phyloP scores from a whole-genome alignment of 2,888 invertebrate species.

The Plusia festucae region DNA sequence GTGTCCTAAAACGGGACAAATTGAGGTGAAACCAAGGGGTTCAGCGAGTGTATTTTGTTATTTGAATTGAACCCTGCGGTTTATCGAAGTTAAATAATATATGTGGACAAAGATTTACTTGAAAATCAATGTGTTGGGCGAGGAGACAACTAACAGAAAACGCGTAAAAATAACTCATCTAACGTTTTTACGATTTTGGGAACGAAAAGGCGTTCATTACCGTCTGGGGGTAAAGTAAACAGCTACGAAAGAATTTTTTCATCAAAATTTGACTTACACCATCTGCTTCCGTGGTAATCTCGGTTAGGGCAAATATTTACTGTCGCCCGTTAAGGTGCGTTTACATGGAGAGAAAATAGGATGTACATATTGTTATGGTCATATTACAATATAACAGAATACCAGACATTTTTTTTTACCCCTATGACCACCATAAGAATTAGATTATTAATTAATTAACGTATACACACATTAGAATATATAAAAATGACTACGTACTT shows the following conservation, averaged over 20 bases:
- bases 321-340: constrained; percentile 36
- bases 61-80: too few species aligned
- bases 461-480: too few species aligned
- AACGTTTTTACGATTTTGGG: constrained; percentile 64
- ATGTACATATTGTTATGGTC: too few species aligned
- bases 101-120: constrained; percentile 12
- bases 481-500: too few species aligned
- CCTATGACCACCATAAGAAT: too few species aligned
- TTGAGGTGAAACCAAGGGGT: too few species aligned
- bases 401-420: too few species aligned
- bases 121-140: constrained; percentile 31
- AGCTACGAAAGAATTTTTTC: constrained; percentile 76
- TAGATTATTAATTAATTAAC: too few species aligned
- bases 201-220: constrained; percentile 71
- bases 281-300: constrained; percentile 79
- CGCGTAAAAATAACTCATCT: constrained; percentile 65
- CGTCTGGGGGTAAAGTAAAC: constrained; percentile 73
- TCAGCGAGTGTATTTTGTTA: too few species aligned
- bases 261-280: constrained; percentile 83
- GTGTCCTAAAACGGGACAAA: too few species aligned
- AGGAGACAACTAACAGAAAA: constrained; percentile 54
- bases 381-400: too few species aligned
- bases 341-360: constrained; percentile 25
- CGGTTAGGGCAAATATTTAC: constrained; percentile 78
- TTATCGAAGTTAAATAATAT: too few species aligned